Percentiles rank a stretch among this genome's conserved stretches.
phyloP scores from a whole-genome alignment of 2,113 vertebrate genomes.

The Gallinago undulata region DNA sequence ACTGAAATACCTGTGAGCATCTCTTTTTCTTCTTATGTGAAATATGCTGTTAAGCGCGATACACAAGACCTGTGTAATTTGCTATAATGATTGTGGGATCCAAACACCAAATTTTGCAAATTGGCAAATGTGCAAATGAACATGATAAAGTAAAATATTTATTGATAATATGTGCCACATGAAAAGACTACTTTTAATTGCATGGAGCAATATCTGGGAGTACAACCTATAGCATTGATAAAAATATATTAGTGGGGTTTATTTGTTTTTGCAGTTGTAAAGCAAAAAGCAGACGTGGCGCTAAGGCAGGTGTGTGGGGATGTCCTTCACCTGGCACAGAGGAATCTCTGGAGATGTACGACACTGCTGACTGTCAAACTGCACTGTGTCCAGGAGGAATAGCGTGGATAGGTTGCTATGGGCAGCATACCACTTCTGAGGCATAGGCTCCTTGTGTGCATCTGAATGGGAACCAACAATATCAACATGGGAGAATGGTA shows the following conservation, averaged over 20 bases:
- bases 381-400: not conserved
- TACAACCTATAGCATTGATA: fast-evolving
- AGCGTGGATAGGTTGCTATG: not conserved
- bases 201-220: not conserved
- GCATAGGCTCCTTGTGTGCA: not conserved
- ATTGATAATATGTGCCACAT: not conserved
- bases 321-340: not conserved
- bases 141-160: not conserved
- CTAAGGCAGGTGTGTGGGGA: not conserved
- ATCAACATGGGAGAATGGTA: not conserved
- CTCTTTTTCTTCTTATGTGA: not conserved
- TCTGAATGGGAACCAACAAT: not conserved
- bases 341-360: not conserved
- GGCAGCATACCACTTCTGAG: not conserved
- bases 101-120: not conserved
- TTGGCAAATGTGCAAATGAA: not conserved
- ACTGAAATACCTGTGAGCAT: not conserved
- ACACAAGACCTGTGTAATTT: not conserved
- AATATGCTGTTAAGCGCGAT: not conserved
- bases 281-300: not conserved
- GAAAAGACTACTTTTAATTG: not conserved
- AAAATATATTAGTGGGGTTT: not conserved
- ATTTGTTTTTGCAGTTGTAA: not conserved
- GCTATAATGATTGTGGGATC: not conserved
- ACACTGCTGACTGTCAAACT: not conserved